phyloP scores from a whole-genome alignment of 2,113 vertebrate genomes.

The Aix galericulata region DNA sequence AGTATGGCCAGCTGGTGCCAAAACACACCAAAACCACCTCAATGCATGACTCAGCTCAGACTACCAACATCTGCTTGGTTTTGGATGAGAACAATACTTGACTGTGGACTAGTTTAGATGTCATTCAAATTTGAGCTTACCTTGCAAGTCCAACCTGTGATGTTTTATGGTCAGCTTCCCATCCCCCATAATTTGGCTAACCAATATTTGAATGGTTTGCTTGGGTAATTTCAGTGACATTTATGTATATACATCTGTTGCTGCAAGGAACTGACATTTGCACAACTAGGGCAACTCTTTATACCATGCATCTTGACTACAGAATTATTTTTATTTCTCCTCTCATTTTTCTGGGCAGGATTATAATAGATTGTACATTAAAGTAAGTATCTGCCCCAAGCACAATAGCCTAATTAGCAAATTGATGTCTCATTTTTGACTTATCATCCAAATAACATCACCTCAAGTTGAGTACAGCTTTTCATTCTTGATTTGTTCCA shows the following conservation, averaged over 20 bases:
- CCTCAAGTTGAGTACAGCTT: background rate
- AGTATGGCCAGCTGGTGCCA: fast-evolving
- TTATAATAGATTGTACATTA: background rate
- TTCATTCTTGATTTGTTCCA: background rate
- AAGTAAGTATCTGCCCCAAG: background rate
- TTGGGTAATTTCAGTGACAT: too few relatives aligned
- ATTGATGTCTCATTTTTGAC: background rate
- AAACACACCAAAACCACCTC: too few relatives aligned
- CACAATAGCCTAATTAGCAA: background rate
- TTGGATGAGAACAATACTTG: background rate
- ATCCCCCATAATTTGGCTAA: background rate
- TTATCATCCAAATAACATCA: background rate
- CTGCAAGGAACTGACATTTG: background rate
- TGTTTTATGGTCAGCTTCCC: too few relatives aligned
- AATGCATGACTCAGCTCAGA: fast-evolving
- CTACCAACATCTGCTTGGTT: too few relatives aligned
- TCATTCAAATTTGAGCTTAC: background rate
- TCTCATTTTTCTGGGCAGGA: background rate
- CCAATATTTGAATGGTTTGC: background rate
- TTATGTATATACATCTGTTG: too few relatives aligned
- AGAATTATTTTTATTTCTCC: background rate
- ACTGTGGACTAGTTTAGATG: too few relatives aligned
- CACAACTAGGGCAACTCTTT: background rate
- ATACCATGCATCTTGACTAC: background rate
- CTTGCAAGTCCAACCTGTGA: background rate